Conservation (phyloP, 2,888 invertebrate genomes). For the Orthosia incerta region DNA sequence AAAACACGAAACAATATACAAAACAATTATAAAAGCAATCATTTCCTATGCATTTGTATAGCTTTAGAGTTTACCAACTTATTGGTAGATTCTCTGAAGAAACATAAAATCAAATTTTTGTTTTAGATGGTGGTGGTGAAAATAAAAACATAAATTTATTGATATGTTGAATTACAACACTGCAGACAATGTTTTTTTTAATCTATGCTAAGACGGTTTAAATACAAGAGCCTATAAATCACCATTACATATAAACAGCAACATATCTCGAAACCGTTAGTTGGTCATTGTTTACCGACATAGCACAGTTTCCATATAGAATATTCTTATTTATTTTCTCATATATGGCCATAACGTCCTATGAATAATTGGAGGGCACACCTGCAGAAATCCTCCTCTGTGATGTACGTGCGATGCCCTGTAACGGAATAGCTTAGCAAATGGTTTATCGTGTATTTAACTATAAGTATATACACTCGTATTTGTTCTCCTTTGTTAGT, state of each 20-base stretch:
- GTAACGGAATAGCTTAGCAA: conserved; percentile 59
- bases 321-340: conserved; percentile 38
- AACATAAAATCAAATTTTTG: too few relatives aligned
- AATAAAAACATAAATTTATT: too few relatives aligned
- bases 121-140: too few relatives aligned
- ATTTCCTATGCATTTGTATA: too few relatives aligned
- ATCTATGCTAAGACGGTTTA: conserved; percentile 27
- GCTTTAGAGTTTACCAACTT: too few relatives aligned
- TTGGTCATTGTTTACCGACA: conserved; percentile 5
- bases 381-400: conserved; percentile 46
- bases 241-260: neutral
- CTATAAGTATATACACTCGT: conserved; percentile 24
- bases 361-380: conserved; percentile 50
- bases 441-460: conserved; percentile 27
- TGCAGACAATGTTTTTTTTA: too few relatives aligned
- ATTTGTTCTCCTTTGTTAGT: conserved; percentile 46
- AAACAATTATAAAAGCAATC: too few relatives aligned
- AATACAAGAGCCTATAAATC: conserved; percentile 20
- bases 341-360: conserved; percentile 45
- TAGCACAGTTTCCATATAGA: conserved; percentile 8
- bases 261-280: conserved; percentile 19
- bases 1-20: too few relatives aligned
- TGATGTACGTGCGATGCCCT: conserved; percentile 45
- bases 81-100: too few relatives aligned
- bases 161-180: too few relatives aligned